Base-by-base conservation (phyloP, 2,113 vertebrate genomes). In the Zosterops lateralis region DNA sequence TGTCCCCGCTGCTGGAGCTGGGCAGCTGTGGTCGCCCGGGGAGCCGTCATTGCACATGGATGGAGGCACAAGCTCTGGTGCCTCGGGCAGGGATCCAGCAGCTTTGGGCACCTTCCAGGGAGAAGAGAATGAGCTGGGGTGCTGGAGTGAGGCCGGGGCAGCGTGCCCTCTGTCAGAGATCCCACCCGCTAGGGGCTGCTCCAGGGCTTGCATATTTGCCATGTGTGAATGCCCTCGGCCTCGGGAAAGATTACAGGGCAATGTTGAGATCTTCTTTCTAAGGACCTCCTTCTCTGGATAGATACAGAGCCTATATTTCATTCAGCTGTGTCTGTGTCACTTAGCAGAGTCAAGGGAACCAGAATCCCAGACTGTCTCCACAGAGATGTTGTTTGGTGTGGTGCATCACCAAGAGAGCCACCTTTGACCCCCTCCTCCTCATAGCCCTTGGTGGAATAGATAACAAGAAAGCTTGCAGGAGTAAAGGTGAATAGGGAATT, bases 171-270 rank as follows among this genome's bases (percentile, higher is more conserved):
- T 8, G 8, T 29, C 32, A 14, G 40, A 29, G 38, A 12, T 71
- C 28, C 44, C 61, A 4, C 19, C 21, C 0, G 2, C 28, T 4
- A 14, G 14, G 68, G 36, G 7, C 47, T 24, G 0, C 51, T 34
- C 26, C 7, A 18, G 29, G 47, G 31, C 45, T 64, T 16, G 53
- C 9, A 9, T 3, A 0, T 16, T 17, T 34, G 32, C 22, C 3
- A 0, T 2, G 3, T 12, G 70, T 12, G 10, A 54, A 44, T 51
- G 14, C 77, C 32, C 45, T 38, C 2, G 5, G 32, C 38, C n/a
- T n/a, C 10, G 31, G 34, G 18, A 53, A 29, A 26, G 64, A 13
- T 51, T 26, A 7, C 0, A 45, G 26, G 50, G 56, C 50, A 57
- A 31, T 42, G 77, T 31, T 24, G 65, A 66, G 51, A 13, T 64